Evolutionary conservation across 2,888 invertebrate species (phyloP), one percentile per base, ranked within the genome.

Genomic region (Itoplectis maculator): DNA sequence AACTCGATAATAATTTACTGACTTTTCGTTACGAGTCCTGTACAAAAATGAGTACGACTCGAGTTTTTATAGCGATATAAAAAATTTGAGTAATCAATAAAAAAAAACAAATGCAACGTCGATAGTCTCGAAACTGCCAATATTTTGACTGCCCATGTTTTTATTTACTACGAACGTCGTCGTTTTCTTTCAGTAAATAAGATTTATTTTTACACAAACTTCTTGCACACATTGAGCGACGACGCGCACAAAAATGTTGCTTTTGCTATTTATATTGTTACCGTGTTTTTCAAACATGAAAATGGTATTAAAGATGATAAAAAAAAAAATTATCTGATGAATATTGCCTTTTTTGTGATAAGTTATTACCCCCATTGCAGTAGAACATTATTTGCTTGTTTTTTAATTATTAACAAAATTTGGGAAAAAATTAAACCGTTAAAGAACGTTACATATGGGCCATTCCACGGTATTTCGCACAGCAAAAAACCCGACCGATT

Each of bases 231-330:
- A 56, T 29, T 35, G 6, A 7, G 0, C 35, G 1, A 35, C 29
- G 35, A 35, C 15, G 29, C 59, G 59, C 59, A 49, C 63, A 8
- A n/a, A 15, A 18, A 23, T 18, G 3, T 37, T 11, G 3, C 11
- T 37, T 15, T 37, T 8, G 3, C 13, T 37, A 37, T 37, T 8
- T 61, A 11, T 20, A 18, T 61, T 18, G 37, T 40, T 37, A 13
- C 15, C 18, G 18, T 20, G 9, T 18, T 42, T 40, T 3, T 20
- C 42, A 63, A 18, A 42, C 15, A 63, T 42, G 42, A 20, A 40
- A 63, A 73, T 61, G 61, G 18, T 61, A 61, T 61, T 63, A 8
- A 49, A 37, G 73, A 63, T 63, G 51, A 63, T 73, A 73, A 73
- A 73, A 73, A 49, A n/a, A n/a, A 72, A 45, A 3, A 37, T n/a